Base-by-base conservation (phyloP, 2,797 vertebrate genomes). In the Taenioides sp. region DNA sequence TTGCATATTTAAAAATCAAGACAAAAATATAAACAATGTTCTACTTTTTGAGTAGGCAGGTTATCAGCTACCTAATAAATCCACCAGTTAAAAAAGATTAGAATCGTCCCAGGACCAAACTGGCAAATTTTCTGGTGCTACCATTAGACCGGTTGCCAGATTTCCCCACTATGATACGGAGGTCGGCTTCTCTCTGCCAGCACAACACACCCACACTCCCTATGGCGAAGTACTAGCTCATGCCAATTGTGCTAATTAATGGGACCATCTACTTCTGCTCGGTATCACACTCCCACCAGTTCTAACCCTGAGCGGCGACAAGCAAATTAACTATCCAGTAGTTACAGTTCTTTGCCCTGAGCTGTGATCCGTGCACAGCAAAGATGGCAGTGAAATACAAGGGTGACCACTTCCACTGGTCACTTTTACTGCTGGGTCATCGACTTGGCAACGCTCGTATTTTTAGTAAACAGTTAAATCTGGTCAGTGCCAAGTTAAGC, bases 161-260 rank as follows among this genome's bases (percentile, higher is more conserved):
- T 76, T 75, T 64, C 75, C 75, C 79, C 71, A 43, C 78, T 69
- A 65, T 77, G 82, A 72, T 70, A 76, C 65, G 31, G 88, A 90
- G 88, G 90, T 91, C 83, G 81, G 69, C 70, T 40, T 72, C 84
- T 82, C 73, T 79, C 81, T 84, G 82, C 80, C 88, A 87, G 85
- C 73, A 69, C 58, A 65, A 68, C 77, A 81, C 86, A 65, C 87
- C 85, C 86, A 79, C 82, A 78, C 74, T 69, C 84, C 88, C 78
- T 69, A 71, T 67, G 84, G 80, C 81, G 67, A 76, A 82, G 76
- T 67, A 58, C 76, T 67, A 90, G 86, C 83, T 90, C 81, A 76
- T 78, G 86, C 88, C 91, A 93, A 90, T 88, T 92, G 87, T 70
- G 37, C 84, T 92, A 93, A 93, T 93, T 92, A 92, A 89, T 89